These are phyloP conservation scores for Xenotilapia longispinis DNA, from an alignment of 2,113 vertebrate species.

Conservation along the genomic window DNA sequence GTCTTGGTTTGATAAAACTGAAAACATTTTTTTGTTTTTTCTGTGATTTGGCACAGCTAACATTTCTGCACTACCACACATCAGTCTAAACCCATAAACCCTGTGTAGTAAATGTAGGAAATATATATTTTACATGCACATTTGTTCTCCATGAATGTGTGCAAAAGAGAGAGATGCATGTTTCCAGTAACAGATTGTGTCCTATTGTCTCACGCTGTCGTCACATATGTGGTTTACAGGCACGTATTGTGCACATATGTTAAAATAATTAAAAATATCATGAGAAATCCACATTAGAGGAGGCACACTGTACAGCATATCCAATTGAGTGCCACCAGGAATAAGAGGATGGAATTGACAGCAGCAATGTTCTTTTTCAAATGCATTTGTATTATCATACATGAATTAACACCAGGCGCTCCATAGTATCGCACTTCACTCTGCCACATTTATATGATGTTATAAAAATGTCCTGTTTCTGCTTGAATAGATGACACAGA, in stretches of 20 bases:
- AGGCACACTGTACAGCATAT: background rate
- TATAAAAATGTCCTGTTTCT: background rate
- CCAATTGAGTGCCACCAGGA: background rate
- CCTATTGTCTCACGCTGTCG: background rate
- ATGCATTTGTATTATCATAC: background rate
- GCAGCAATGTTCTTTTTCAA: conserved; percentile 18
- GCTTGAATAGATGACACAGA: background rate
- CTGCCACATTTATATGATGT: background rate
- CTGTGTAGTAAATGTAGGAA: background rate
- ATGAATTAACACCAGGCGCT: background rate
- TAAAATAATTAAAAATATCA: background rate
- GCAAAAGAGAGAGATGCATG: background rate
- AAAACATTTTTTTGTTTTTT: background rate
- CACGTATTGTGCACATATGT: background rate
- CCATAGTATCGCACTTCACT: conserved; percentile 2
- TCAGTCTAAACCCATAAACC: background rate
- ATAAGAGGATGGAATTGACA: background rate
- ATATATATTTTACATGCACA: background rate
- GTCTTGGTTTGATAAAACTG: background rate
- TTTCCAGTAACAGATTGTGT: background rate
- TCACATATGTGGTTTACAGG: background rate
- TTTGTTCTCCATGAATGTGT: background rate
- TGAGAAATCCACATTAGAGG: background rate
- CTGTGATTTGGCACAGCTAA: background rate
- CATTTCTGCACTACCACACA: background rate